Conservation (phyloP, 1,140 invertebrate species). For the Sitodiplosis mosellana region DNA sequence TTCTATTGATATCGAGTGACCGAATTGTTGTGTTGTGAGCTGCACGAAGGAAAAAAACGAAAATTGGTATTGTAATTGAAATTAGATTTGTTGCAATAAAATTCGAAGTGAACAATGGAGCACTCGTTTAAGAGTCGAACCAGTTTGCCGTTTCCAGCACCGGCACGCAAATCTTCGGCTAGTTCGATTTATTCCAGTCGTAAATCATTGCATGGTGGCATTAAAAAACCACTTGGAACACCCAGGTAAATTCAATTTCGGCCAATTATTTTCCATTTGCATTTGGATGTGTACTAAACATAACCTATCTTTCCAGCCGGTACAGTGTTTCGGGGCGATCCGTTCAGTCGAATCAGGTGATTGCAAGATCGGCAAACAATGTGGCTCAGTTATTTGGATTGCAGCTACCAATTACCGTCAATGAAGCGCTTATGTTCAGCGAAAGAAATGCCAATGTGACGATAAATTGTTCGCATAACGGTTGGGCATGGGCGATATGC, state of each 20-base stretch:
- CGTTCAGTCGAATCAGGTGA: slow-evolving; percentile 45
- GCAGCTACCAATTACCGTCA: slow-evolving; percentile 67
- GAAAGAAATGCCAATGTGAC: slow-evolving; percentile 38
- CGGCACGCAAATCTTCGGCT: slow-evolving; percentile 6
- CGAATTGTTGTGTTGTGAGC: too few species aligned
- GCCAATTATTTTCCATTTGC: neutral
- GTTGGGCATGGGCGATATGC: slow-evolving; percentile 56
- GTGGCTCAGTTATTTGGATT: slow-evolving; percentile 56
- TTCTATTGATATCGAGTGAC: too few species aligned
- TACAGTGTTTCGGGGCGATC: slow-evolving; percentile 37
- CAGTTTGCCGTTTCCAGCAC: slow-evolving; percentile 1
- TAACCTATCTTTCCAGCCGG: slow-evolving; percentile 24
- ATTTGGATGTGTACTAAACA: neutral
- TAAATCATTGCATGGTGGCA: slow-evolving; percentile 1
- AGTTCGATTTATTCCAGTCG: slow-evolving; percentile 1
- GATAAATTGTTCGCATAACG: slow-evolving; percentile 38
- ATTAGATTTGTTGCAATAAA: too few species aligned
- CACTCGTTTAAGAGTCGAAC: too few species aligned
- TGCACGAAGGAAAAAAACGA: too few species aligned
- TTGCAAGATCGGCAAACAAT: slow-evolving; percentile 44
- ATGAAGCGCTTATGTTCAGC: slow-evolving; percentile 67
- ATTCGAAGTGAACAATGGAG: too few species aligned
- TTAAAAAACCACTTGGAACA: slow-evolving; percentile 9
- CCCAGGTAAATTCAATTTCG: slow-evolving; percentile 11
- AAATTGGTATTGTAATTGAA: too few species aligned